Conservation (phyloP, 2,797 vertebrate genomes). For the Geotrypetes seraphini region DNA sequence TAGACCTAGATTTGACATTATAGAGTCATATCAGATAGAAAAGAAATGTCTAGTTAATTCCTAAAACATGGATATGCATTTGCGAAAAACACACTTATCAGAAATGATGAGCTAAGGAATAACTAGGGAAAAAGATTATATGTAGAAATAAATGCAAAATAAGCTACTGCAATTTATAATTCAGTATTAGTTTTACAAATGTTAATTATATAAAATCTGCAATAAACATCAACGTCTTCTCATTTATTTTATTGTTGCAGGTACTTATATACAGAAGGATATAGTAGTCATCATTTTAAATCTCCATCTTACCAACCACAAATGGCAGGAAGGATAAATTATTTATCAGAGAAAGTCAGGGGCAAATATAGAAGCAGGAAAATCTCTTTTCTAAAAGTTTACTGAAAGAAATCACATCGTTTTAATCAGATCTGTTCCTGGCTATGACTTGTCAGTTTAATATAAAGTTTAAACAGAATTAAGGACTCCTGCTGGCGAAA, state of each 20-base stretch:
- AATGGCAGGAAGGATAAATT: no score
- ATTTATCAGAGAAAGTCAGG: slow-evolving; percentile 23
- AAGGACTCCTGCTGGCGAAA: slow-evolving; percentile 87
- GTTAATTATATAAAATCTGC: neutral
- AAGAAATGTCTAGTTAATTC: slow-evolving; percentile 7
- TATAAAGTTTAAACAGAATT: slow-evolving; percentile 77
- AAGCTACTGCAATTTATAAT: slow-evolving; percentile 6
- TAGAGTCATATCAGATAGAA: slow-evolving; percentile 25
- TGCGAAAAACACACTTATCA: slow-evolving; percentile 8
- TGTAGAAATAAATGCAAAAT: neutral
- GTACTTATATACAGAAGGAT: no score
- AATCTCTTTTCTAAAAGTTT: slow-evolving; percentile 61
- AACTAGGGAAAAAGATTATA: no score
- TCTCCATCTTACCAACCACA: no score
- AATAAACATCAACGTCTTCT: neutral
- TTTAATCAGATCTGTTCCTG: slow-evolving; percentile 75
- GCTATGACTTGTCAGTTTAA: slow-evolving; percentile 86
- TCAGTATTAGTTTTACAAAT: neutral
- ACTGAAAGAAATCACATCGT: slow-evolving; percentile 74
- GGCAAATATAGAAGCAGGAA: no score
- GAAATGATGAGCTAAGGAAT: no score
- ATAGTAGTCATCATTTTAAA: no score
- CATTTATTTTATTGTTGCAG: no score
- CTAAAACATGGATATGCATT: neutral
- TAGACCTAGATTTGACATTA: slow-evolving; percentile 11